A percentile compares a stretch with the other conserved stretches of the same genome.
Conservation (phyloP, 2,113 vertebrate genomes). For the Martes martes region DNA sequence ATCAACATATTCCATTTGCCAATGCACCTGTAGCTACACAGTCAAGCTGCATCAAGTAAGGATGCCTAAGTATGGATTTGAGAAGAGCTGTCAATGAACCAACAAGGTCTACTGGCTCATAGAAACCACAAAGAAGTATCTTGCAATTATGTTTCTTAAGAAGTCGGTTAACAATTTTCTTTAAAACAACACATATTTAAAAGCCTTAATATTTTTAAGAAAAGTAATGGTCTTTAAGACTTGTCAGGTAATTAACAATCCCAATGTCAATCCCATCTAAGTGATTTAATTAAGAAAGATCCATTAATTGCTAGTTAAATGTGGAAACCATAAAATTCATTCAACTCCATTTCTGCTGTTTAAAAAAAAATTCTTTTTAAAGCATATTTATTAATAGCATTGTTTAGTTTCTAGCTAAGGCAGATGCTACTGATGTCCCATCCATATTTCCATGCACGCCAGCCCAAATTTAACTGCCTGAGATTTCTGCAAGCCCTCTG, state of each 20-base stretch:
- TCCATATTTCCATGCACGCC: neutral
- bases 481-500: neutral
- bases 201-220: neutral
- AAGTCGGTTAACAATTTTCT: neutral
- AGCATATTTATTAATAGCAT: neutral
- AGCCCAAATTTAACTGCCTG: neutral
- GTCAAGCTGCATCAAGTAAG: neutral
- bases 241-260: neutral
- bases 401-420: neutral
- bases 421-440: neutral
- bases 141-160: neutral
- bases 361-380: neutral
- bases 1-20: neutral
- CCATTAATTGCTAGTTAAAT: neutral
- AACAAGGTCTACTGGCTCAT: neutral
- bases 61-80: neutral
- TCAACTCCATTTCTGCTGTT: neutral
- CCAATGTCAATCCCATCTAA: neutral
- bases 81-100: neutral
- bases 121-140: neutral
- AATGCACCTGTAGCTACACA: neutral
- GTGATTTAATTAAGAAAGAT: neutral
- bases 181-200: neutral
- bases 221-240: neutral
- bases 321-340: neutral